phyloP scores from a whole-genome alignment of 2,797 vertebrate genomes.

The Micromesistius poutassou region DNA sequence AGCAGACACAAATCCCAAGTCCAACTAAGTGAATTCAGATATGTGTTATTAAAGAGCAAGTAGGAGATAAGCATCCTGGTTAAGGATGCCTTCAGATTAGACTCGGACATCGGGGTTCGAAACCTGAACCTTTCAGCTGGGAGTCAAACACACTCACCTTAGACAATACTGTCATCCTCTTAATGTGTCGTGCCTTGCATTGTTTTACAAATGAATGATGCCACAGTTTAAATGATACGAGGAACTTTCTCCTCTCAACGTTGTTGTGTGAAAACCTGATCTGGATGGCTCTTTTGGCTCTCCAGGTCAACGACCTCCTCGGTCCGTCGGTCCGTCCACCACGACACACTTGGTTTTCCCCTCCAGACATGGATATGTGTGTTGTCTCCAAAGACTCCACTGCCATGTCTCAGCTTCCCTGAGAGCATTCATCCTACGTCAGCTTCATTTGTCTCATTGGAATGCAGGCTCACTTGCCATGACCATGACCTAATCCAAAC shows the following conservation, averaged over 20 bases:
- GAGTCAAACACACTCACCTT: neutral
- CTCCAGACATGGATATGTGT: neutral
- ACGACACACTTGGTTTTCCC: neutral
- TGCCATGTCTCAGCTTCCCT: neutral
- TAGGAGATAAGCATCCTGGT: neutral
- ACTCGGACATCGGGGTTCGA: neutral
- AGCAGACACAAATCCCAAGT: neutral
- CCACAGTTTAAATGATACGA: neutral
- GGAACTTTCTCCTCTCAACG: neutral
- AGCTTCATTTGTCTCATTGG: neutral
- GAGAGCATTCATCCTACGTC: neutral
- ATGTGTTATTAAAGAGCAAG: neutral
- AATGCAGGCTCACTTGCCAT: neutral
- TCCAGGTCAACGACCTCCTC: neutral
- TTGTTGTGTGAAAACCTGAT: neutral
- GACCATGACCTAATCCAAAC: neutral
- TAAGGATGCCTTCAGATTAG: neutral
- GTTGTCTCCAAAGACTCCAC: neutral
- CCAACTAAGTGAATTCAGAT: neutral
- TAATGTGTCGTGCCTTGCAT: neutral
- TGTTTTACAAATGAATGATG: neutral
- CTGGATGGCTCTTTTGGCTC: neutral
- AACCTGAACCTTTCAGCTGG: neutral
- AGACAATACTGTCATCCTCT: neutral
- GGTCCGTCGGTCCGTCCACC: no score